Evolutionary conservation across 1,140 invertebrate species (phyloP).

Genomic region (Caenorhabditis tropicalis): DNA sequence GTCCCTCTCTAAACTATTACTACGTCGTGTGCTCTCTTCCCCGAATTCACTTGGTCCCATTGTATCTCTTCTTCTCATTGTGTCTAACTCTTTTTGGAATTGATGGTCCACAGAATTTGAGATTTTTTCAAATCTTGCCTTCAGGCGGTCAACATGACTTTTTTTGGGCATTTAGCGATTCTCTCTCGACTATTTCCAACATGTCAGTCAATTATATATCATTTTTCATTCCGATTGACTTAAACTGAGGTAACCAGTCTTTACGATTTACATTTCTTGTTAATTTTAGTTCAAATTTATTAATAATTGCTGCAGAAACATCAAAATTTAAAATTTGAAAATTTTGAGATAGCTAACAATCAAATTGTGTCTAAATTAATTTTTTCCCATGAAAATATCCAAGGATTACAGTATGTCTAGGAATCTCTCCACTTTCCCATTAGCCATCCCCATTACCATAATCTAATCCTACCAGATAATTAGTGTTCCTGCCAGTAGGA

Average conservation of each 20-base stretch:
- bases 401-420: background rate
- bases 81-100: constrained; percentile 40
- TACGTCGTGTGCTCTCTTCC: background rate
- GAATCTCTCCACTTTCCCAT: background rate
- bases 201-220: too few relatives aligned
- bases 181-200: too few relatives aligned
- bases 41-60: background rate
- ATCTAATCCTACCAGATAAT: constrained; percentile 8
- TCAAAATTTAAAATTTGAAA: too few relatives aligned
- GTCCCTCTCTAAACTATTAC: background rate
- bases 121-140: background rate
- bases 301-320: too few relatives aligned
- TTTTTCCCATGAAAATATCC: too few relatives aligned
- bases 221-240: too few relatives aligned
- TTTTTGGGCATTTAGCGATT: too few relatives aligned
- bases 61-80: background rate
- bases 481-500: background rate
- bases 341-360: too few relatives aligned
- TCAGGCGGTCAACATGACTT: background rate
- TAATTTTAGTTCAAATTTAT: too few relatives aligned
- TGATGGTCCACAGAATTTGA: background rate
- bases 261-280: too few relatives aligned
- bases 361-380: too few relatives aligned
- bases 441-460: background rate
- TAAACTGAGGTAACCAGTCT: too few relatives aligned